Base-by-base conservation (phyloP, 2,797 vertebrate genomes). In the Bradypus variegatus region DNA sequence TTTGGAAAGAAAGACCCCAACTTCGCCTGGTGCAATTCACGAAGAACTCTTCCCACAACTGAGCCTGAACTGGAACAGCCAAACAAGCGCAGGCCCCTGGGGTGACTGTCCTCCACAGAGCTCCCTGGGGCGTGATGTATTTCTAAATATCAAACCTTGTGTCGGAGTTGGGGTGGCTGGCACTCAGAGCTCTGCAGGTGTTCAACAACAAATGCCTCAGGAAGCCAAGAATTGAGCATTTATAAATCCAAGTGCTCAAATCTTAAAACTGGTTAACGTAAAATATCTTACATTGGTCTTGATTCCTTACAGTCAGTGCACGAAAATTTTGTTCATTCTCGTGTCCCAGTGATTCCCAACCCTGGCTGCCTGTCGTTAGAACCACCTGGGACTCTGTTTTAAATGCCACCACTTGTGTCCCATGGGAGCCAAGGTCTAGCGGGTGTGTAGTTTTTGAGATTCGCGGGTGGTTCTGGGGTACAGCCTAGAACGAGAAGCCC, bases 71-170 rank as follows among this genome's bases (percentile, higher is more conserved):
- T 21, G 31, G 55, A 85, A 58, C 41, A 73, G 65, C 64, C 36
- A 29, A 9, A 58, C 73, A 8, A 33, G 45, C 45, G 14, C 16
- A 19, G 50, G 64, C n/a, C 6, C 6, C 1, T 41, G 8, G 19
- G 6, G 18, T 12, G 33, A n/a, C 25, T 41, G 16, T 23, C 55
- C 36, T 6, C 12, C 14, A 36, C 75, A 82, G 64, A 27, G 0
- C 1, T 8, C 1, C 18, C 69, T 10, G 2, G 50, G 12, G 7
- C 58, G 6, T 0, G 7, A 1, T 0, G 8, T 11, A 1, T 48
- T 70, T 86, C 81, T 48, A 12, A 9, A 12, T n/a, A 29, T 36
- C 2, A 33, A 3, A 33, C 29, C 53, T 38, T 31, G 60, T 36
- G 3, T 79, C 86, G 45, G 88, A 41, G 16, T 10, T 25, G 1